Base-by-base conservation (phyloP, 2,888 invertebrate species). In the Neoscelio sp. region DNA sequence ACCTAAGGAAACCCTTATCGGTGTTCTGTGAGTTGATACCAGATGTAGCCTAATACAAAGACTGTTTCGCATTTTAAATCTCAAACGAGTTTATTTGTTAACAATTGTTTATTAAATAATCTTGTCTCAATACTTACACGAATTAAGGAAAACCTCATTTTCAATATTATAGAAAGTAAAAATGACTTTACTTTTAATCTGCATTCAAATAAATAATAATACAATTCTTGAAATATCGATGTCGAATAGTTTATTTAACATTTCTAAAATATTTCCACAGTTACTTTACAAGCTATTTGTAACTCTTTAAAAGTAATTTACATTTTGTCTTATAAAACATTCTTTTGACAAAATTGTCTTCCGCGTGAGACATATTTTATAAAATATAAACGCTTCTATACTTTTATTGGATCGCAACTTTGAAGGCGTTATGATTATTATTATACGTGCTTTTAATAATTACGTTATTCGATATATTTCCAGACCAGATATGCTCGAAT, bases 1-100 rank as follows among this genome's bases (percentile, higher is more conserved):
- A n/a, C n/a, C n/a, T n/a, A 23, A 20, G 20, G 30, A 30, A 50
- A 33, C 30, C 12, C 28, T 23, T 28, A 48, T 48, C 23, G 8
- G n/a, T 2, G 12, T 28, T 48, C 13, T 8, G 5, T 7, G 18
- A 26, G 33, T 26, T 12, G 17, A 33, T 54, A 35, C 18, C 38
- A 54, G 3, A 38, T 23, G n/a, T 52, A 10, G 0, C 28, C 28
- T n/a, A 33, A 7, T 33, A 33, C n/a, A 2, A 33, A 33, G 5
- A 8, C 7, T 33, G 33, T 33, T 8, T 8, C 28, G n/a, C 2
- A 28, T 28, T 28, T 28, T 28, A 6, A 28, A 28, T 7, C 2
- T 8, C 6, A 28, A 28, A 28, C 1, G n/a, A 1, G 28, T 28
- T 28, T 1, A 6, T 28, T n/a, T n/a, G n/a, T n/a, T n/a, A n/a